Base-by-base conservation (phyloP, 1,140 invertebrate species). In the Panagrolaimus sp. region DNA sequence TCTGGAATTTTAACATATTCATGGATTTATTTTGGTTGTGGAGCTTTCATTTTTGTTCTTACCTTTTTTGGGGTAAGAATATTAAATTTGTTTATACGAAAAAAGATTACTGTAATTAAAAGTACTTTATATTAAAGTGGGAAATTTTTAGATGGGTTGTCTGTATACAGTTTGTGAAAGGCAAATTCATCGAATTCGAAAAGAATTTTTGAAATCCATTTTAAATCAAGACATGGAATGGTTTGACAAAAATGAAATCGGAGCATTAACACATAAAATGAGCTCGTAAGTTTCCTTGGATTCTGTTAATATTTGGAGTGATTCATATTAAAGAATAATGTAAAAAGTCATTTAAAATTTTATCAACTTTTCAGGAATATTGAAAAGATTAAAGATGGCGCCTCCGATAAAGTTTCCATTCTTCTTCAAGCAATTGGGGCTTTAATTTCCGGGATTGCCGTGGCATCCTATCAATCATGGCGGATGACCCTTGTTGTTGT, bases 201-300 rank as follows among this genome's bases (percentile, higher is more conserved):
- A 87, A 74, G 84, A 86, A 72, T 91, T 91, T 79, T 84, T 93
- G n/a, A 84, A 87, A 75, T 86, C 90, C 6, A 88, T 92, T 1
- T 84, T 95, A 4, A 87, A 90, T 17, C 92, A 94, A 84, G 91
- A 94, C 76, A 90, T 94, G 77, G 85, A 88, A 26, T 94, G 92
- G 91, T 93, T 91, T 83, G 92, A 94, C 80, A 88, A 89, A 1
- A 89, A 91, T 76, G 89, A 90, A 28, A 88, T 89, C 17, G 90
- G 90, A 76, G 91, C 92, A 79, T 91, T 94, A 76, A 90, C 91
- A 67, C 90, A 89, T 63, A 88, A 90, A 84, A 88, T 93, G 73
- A 89, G 91, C n/a, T 90, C 93, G 91, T 93, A 87, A 89, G 90
- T 69, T 46, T n/a, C 15, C 44, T 21, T 17, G 0, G 9, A 21